Conservation (phyloP, 2,113 vertebrate genomes). For the Todiramphus chloris region DNA sequence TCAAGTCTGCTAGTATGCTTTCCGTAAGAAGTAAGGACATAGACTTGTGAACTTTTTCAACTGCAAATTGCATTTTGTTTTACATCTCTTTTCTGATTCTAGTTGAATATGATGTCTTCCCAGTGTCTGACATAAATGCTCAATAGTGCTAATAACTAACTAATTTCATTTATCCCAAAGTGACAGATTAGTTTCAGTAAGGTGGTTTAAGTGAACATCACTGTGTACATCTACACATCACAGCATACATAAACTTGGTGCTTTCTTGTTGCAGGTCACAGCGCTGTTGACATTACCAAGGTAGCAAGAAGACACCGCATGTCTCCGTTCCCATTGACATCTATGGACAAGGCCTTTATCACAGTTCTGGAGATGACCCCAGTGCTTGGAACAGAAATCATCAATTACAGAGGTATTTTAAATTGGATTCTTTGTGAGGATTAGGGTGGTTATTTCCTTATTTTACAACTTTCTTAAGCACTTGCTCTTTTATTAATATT, state of each 20-base stretch:
- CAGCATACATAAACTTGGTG: background rate
- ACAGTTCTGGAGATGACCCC: conserved; percentile 99
- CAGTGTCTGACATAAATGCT: background rate
- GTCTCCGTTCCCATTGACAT: conserved; percentile 98
- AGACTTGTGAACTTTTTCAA: background rate
- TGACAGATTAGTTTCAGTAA: background rate
- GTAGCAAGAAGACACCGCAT: conserved; percentile 98
- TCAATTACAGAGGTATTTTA: conserved; percentile 94
- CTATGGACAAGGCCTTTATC: conserved; percentile 99
- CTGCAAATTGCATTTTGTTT: background rate
- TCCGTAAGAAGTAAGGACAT: background rate
- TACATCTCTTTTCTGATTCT: background rate
- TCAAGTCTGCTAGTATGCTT: background rate
- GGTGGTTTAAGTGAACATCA: background rate
- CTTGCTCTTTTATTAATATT: background rate
- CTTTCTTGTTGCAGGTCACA: conserved; percentile 85
- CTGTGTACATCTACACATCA: background rate
- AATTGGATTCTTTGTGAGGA: background rate
- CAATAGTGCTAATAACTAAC: background rate
- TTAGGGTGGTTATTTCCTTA: background rate
- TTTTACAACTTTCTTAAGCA: background rate
- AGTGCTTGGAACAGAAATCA: conserved; percentile 97
- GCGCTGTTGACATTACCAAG: conserved; percentile 99
- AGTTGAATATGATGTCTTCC: background rate
- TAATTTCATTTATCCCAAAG: background rate